These are phyloP conservation scores for Hyperoodon ampullatus DNA, from an alignment of 2,113 vertebrate genomes.

Conservation along the genomic window DNA sequence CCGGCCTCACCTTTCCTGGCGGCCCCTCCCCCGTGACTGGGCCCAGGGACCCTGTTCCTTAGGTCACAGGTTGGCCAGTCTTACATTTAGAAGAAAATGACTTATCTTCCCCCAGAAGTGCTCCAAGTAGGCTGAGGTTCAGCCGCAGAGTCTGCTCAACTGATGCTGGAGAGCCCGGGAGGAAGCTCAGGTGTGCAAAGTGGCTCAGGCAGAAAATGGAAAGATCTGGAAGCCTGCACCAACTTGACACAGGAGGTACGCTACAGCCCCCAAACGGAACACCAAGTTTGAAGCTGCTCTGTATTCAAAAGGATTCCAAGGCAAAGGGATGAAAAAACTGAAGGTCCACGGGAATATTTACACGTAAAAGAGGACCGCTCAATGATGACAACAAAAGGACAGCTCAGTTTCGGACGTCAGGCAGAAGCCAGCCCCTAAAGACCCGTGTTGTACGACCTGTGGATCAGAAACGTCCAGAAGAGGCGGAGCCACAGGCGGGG, in stretches of 20 bases:
- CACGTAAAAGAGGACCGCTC: neutral
- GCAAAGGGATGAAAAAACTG: neutral
- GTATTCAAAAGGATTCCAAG: neutral
- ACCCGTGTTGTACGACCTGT: neutral
- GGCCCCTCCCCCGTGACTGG: accelerated
- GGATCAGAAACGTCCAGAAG: no score
- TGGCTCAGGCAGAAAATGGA: neutral
- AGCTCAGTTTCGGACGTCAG: no score
- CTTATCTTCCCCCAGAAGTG: neutral
- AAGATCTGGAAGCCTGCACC: neutral
- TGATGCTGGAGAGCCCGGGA: neutral
- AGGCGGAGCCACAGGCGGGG: no score
- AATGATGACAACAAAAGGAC: neutral
- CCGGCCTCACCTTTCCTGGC: no score
- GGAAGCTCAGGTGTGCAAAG: neutral
- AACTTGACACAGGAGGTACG: accelerated
- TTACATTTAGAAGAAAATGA: neutral
- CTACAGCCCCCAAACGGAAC: accelerated
- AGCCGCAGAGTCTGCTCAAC: accelerated
- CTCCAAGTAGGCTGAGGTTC: neutral
- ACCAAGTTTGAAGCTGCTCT: no score
- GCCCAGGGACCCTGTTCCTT: no score
- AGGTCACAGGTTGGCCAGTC: no score
- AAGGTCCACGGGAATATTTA: neutral
- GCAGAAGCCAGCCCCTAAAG: neutral